Evolutionary conservation across 2,888 invertebrate genomes (phyloP).

Genomic region (Pristionchus japonicus): DNA sequence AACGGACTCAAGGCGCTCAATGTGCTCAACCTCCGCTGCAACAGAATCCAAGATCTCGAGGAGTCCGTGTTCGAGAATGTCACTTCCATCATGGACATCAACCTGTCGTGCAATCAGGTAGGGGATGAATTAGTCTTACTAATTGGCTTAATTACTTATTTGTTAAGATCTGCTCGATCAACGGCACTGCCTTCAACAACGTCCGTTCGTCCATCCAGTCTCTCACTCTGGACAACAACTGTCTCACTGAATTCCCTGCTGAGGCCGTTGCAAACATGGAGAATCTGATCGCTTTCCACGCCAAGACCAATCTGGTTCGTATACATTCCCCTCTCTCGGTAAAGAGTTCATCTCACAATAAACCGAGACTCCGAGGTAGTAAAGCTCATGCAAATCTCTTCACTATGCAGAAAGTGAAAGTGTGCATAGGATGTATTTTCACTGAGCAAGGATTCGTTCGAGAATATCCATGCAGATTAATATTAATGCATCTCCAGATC

Average conservation of each 20-base stretch:
- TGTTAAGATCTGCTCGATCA: conserved; percentile 68
- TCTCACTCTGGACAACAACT: conserved; percentile 74
- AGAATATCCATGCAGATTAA: too few relatives aligned
- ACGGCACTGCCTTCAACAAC: conserved; percentile 63
- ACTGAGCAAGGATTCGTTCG: too few relatives aligned
- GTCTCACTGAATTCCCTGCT: conserved; percentile 68
- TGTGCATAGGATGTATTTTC: too few relatives aligned
- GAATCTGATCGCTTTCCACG: conserved; percentile 72
- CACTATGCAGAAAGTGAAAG: too few relatives aligned
- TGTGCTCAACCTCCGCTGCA: conserved; percentile 73
- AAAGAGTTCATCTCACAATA: too few relatives aligned
- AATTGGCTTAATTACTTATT: neutral
- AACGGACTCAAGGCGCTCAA: conserved; percentile 64
- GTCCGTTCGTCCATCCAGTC: conserved; percentile 71
- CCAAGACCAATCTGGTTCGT: conserved; percentile 72
- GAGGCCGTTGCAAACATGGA: conserved; percentile 69
- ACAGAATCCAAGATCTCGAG: conserved; percentile 76
- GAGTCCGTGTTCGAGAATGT: conserved; percentile 67
- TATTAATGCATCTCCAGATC: too few relatives aligned
- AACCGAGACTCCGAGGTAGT: too few relatives aligned
- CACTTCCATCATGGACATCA: conserved; percentile 73
- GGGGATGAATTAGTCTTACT: neutral
- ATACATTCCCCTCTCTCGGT: too few relatives aligned
- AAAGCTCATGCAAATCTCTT: too few relatives aligned
- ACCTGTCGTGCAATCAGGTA: conserved; percentile 75